Base-by-base conservation (phyloP, 2,888 invertebrate genomes). In the Branchellion lobata region DNA sequence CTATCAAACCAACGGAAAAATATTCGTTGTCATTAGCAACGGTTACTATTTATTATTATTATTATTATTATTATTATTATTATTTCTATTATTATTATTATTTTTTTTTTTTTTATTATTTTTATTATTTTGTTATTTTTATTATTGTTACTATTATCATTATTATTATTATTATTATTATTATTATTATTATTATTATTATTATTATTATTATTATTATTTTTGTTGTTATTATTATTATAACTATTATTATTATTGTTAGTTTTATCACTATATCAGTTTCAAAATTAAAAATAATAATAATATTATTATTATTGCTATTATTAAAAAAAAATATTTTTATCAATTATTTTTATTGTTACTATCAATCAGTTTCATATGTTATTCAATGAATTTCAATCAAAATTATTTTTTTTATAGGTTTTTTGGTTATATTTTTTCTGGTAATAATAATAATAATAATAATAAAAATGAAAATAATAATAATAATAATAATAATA, bases 11-110 rank as follows among this genome's bases (percentile, higher is more conserved):
- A 36, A 73, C 24, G 73, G 40, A 24, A 33, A 24, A 24, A 27
- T 73, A 21, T 11, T 40, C 5, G 47, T 27, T n/a, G 34, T 21
- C 18, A 40, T 29, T 14, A 33, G 51, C 18, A 31, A 40, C 14
- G 27, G 36, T 71, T 3, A n/a, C 27, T 71, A 8, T 27, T 29
- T 3, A 29, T 31, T 2, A 33, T 71, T 8, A 29, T 71, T 71
- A 31, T 71, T 33, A 71, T 31, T 29, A 71, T 31, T 33, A 71
- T 27, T 71, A 71, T 27, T 71, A 40, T 71, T 71, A 31, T n/a
- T 31, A n/a, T 27, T 33, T n/a, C 11, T 68, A 14, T 24, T n/a
- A 14, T 21, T 14, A 18, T 68, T 68, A 14, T 24, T 68, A 27
- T n/a, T n/a, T 68, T 68, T 68, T 21, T 21, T 29, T 65, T 29